Conservation (phyloP, 1,140 invertebrate species). For the Chrysopa pallens region DNA sequence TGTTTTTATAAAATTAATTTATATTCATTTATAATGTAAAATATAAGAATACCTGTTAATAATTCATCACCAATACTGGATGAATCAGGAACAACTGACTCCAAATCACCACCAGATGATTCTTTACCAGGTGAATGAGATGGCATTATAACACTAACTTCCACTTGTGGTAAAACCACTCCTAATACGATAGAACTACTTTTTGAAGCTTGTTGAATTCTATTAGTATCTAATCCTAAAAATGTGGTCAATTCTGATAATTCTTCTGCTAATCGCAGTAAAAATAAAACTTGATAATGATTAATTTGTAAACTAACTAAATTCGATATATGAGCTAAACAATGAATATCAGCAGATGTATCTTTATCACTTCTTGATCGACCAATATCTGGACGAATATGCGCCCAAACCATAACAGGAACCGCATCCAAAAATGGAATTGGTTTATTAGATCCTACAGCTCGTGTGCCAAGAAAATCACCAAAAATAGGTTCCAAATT, state of each 20-base stretch:
- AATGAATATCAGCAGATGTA: slow-evolving; percentile 37
- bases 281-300: slow-evolving; percentile 83
- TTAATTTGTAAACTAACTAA: slow-evolving; percentile 72
- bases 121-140: slow-evolving; percentile 60
- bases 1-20: too few species aligned
- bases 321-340: slow-evolving; percentile 55
- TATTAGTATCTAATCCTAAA: slow-evolving; percentile 57
- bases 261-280: slow-evolving; percentile 68
- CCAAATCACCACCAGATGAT: slow-evolving; percentile 58
- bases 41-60: slow-evolving; percentile 6
- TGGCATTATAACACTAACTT: slow-evolving; percentile 75
- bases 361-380: slow-evolving; percentile 1
- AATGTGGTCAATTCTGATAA: slow-evolving; percentile 61
- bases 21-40: background rate
- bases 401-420: slow-evolving; percentile 68
- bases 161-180: slow-evolving; percentile 62
- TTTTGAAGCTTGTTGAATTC: slow-evolving; percentile 27
- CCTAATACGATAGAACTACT: slow-evolving; percentile 50
- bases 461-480: slow-evolving; percentile 70
- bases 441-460: slow-evolving; percentile 48
- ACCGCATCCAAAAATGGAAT: slow-evolving; percentile 81
- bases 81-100: slow-evolving; percentile 63
- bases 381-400: slow-evolving; percentile 22
- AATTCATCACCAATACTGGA: slow-evolving; percentile 62
- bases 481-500: slow-evolving; percentile 80